phyloP scores from a whole-genome alignment of 2,113 vertebrate genomes.

The Cricetomys ansorgei region DNA sequence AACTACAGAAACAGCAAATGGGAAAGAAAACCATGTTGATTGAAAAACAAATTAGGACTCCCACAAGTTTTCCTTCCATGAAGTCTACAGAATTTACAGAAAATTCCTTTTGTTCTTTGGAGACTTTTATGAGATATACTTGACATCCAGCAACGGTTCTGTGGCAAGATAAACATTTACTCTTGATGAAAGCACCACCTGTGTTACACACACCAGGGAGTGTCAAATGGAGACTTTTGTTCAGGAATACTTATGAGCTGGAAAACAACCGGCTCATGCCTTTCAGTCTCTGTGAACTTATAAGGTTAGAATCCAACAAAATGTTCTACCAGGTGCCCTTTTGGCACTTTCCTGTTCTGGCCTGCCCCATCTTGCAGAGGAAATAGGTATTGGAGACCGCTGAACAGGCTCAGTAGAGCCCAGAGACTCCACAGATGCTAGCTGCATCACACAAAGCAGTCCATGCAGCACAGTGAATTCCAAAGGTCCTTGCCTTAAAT shows the following conservation, averaged over 20 bases:
- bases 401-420: constrained; percentile 68
- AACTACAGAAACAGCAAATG: background rate
- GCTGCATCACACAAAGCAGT: constrained; percentile 61
- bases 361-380: constrained; percentile 83
- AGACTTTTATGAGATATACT: constrained; percentile 5
- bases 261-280: background rate
- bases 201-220: background rate
- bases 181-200: background rate
- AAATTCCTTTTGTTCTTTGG: constrained; percentile 11
- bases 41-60: constrained; percentile 15
- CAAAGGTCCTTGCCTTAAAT: no score
- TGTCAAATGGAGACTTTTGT: background rate
- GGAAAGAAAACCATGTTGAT: background rate
- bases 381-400: constrained; percentile 74
- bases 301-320: constrained; percentile 74
- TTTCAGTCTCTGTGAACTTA: constrained; percentile 25
- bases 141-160: background rate
- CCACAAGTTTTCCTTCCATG: background rate
- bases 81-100: background rate
- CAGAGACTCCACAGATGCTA: constrained; percentile 39
- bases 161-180: constrained; percentile 10
- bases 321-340: constrained; percentile 45
- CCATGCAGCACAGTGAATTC: background rate
- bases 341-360: constrained; percentile 76
- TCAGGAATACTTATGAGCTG: background rate